phyloP scores from a whole-genome alignment of 2,888 invertebrate species.

The Heliothis peltigera region DNA sequence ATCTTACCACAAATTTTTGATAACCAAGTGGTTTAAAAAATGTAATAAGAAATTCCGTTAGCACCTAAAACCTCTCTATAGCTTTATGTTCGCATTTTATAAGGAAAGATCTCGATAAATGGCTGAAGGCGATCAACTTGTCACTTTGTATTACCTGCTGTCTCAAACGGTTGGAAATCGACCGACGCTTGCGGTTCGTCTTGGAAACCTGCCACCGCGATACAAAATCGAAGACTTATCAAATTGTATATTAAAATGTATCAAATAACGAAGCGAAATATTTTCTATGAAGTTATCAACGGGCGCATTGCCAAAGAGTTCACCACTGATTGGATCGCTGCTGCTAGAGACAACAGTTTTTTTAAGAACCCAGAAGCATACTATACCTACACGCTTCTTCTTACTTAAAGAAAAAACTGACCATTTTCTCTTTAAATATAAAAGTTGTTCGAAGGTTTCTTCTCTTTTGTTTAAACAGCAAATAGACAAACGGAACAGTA shows the following conservation, averaged over 20 bases:
- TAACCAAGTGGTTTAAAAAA: too few relatives aligned
- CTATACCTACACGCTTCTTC: conserved; percentile 15
- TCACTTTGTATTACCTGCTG: background rate
- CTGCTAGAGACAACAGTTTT: conserved; percentile 25
- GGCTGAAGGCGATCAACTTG: background rate
- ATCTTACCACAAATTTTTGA: too few relatives aligned
- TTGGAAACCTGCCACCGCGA: conserved; percentile 35
- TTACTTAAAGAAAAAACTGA: conserved; percentile 24
- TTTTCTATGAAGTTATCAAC: conserved; percentile 36
- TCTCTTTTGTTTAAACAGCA: conserved; percentile 29
- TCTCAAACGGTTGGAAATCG: background rate
- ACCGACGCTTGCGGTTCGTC: background rate
- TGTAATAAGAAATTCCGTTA: too few relatives aligned
- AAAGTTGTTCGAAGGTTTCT: conserved; percentile 19
- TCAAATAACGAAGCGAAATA: conserved; percentile 48
- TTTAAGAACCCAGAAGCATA: conserved; percentile 26
- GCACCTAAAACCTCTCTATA: background rate
- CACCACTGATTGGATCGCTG: conserved; percentile 49
- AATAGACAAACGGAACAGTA: conserved; percentile 38
- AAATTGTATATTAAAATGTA: conserved; percentile 56
- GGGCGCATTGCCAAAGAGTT: conserved; percentile 39
- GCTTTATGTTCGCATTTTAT: background rate
- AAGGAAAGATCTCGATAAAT: background rate
- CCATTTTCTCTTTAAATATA: conserved; percentile 39
- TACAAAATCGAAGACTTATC: conserved; percentile 17